Conservation (phyloP, 1,140 invertebrate species). For the Bursaphelenchus mucronatus region DNA sequence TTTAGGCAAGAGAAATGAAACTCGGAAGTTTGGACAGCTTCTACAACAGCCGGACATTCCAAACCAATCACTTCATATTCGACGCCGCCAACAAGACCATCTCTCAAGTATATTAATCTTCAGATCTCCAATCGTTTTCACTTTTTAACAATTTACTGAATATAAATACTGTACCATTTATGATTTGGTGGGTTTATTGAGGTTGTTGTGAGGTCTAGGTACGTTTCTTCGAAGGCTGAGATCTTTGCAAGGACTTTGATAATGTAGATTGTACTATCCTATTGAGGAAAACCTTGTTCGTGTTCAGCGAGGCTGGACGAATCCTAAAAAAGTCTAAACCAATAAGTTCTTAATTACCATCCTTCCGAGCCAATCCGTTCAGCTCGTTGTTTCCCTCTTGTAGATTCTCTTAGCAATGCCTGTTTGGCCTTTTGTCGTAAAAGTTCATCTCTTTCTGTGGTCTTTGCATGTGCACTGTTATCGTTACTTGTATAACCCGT, state of each 20-base stretch:
- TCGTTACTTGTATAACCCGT: slow-evolving; percentile 11
- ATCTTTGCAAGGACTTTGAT: not conserved
- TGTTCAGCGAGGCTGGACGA: slow-evolving; percentile 25
- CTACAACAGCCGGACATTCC: slow-evolving; percentile 85
- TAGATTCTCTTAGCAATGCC: slow-evolving; percentile 25
- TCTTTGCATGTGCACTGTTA: slow-evolving; percentile 11
- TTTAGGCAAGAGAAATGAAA: slow-evolving; percentile 81
- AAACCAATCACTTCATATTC: slow-evolving; percentile 80
- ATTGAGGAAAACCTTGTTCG: slow-evolving; percentile 34
- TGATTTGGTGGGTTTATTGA: too few relatives aligned
- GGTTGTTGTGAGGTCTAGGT: too few relatives aligned
- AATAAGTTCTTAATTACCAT: slow-evolving; percentile 20
- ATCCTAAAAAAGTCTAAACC: slow-evolving; percentile 12
- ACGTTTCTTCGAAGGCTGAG: too few relatives aligned
- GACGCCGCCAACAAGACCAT: slow-evolving; percentile 63
- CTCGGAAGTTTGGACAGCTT: slow-evolving; percentile 83
- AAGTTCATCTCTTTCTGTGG: slow-evolving; percentile 5
- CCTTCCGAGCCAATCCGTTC: slow-evolving; percentile 27
- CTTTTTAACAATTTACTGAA: too few relatives aligned
- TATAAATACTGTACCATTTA: too few relatives aligned
- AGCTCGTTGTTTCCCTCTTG: slow-evolving; percentile 30
- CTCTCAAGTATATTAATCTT: too few relatives aligned
- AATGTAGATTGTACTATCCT: slow-evolving; percentile 29
- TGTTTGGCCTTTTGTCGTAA: slow-evolving; percentile 23
- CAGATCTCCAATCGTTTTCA: too few relatives aligned